These are phyloP conservation scores for Ruditapes philippinarum DNA, from an alignment of 1,140 invertebrate species.

Conservation along the genomic window DNA sequence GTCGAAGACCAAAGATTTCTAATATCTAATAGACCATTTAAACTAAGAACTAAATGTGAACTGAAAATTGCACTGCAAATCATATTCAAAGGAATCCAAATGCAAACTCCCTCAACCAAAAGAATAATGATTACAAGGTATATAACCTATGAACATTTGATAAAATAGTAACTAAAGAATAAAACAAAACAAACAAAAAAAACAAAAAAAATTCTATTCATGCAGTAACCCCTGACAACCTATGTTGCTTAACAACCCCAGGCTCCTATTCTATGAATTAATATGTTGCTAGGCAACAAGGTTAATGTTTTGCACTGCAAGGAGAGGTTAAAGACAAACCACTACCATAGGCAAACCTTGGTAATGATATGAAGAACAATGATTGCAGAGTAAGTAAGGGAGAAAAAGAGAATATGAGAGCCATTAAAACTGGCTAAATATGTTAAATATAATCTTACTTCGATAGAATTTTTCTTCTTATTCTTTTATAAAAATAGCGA, in stretches of 20 bases:
- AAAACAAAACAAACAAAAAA: not conserved
- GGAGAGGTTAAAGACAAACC: not conserved
- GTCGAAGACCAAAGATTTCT: not conserved
- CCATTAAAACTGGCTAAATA: too few relatives aligned
- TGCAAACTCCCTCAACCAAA: not conserved
- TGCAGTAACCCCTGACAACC: constrained; percentile 55
- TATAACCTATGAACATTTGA: not conserved
- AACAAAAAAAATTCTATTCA: constrained; percentile 23
- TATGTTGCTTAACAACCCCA: not conserved
- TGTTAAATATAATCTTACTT: too few relatives aligned
- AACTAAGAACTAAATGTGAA: constrained; percentile 32
- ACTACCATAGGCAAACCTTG: constrained; percentile 34
- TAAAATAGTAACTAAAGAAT: constrained; percentile 4
- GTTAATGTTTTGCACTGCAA: not conserved
- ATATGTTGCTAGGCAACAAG: not conserved
- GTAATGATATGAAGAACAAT: not conserved
- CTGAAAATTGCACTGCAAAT: constrained; percentile 44
- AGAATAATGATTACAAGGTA: not conserved
- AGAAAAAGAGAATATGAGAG: too few relatives aligned
- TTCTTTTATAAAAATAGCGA: too few relatives aligned
- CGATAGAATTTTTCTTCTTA: too few relatives aligned
- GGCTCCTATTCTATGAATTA: not conserved
- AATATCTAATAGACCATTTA: not conserved
- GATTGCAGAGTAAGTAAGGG: not conserved
- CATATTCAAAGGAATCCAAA: not conserved